phyloP scores from a whole-genome alignment of 2,113 vertebrate species.

The Actinemys pallida region DNA sequence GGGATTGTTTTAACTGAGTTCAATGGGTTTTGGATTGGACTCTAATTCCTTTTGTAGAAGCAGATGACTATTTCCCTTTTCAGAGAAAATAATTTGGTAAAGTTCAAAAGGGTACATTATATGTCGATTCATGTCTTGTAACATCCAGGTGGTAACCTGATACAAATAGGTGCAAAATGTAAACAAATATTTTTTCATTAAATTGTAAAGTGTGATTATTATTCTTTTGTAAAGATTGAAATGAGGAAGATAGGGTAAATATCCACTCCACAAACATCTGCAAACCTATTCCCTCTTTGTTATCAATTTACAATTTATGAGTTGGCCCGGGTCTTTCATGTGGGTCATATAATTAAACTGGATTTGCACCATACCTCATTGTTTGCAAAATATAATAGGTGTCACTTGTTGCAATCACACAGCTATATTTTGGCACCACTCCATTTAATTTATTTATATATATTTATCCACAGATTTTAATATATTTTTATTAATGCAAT shows the following conservation, averaged over 20 bases:
- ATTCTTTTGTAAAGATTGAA: conserved; percentile 6
- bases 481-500: conserved; percentile 39
- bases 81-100: neutral
- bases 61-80: neutral
- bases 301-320: neutral
- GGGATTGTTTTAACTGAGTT: neutral
- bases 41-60: neutral
- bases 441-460: neutral
- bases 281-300: neutral
- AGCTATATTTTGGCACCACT: neutral
- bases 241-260: neutral
- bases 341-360: neutral
- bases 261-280: conserved; percentile 9
- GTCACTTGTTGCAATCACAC: neutral
- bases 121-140: neutral
- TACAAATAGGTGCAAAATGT: conserved; percentile 23
- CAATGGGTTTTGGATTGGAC: neutral
- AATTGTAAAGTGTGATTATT: conserved; percentile 16
- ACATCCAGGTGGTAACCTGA: neutral
- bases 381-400: neutral
- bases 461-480: conserved; percentile 44
- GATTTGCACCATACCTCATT: neutral
- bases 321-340: neutral
- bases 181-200: conserved; percentile 70
- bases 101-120: neutral